Conservation (phyloP, 2,888 invertebrate species). For the Conus canariensis region DNA sequence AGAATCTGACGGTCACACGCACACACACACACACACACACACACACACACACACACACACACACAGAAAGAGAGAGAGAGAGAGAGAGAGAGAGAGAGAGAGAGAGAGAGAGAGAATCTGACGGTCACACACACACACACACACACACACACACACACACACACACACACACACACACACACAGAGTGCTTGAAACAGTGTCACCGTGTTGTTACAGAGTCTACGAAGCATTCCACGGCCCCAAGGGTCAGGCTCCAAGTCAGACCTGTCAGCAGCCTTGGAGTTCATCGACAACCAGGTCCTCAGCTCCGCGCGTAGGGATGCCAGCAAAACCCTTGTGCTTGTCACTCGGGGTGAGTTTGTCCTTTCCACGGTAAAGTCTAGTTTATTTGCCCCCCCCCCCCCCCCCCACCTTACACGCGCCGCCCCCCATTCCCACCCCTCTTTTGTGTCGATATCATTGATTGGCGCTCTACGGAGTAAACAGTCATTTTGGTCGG, state of each 20-base stretch:
- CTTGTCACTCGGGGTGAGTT: conserved; percentile 36
- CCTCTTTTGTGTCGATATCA: not conserved
- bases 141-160: too few relatives aligned
- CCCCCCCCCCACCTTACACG: not conserved
- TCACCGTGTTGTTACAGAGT: not conserved
- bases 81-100: too few relatives aligned
- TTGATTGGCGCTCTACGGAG: too few relatives aligned
- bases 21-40: too few relatives aligned
- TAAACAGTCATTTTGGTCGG: too few relatives aligned
- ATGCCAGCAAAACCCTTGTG: conserved; percentile 42
- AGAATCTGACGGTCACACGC: too few relatives aligned
- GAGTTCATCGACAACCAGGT: conserved; percentile 13
- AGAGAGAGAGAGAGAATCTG: too few relatives aligned
- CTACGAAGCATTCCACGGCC: conserved; percentile 20
- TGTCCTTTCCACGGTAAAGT: not conserved
- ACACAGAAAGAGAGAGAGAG: too few relatives aligned
- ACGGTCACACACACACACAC: too few relatives aligned
- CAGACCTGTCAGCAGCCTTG: conserved; percentile 29
- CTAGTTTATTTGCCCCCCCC: not conserved
- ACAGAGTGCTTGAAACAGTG: too few relatives aligned
- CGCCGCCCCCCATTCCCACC: not conserved
- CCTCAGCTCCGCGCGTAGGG: not conserved
- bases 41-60: too few relatives aligned
- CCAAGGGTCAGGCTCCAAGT: not conserved
- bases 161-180: too few relatives aligned